Base-by-base conservation (phyloP, 2,888 invertebrate genomes). In the Cephus runcator region DNA sequence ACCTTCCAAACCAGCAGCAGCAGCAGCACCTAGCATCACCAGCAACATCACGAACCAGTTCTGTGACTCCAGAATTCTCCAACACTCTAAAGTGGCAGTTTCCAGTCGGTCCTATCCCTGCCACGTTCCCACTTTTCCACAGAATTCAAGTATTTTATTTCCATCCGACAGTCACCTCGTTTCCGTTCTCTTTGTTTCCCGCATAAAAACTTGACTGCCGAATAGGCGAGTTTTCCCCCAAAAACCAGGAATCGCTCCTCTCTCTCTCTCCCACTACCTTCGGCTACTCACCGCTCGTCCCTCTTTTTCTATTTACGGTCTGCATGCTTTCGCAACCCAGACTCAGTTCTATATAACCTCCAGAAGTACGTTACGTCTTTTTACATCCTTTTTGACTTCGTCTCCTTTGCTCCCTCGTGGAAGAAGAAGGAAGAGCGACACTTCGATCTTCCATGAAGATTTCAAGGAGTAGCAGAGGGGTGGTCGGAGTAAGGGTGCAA, bases 311-410 rank as follows among this genome's bases (percentile, higher is more conserved):
- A 56, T 69, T 69, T 76, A 79, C 69, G 33, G 35, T 68, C 73
- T 75, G 35, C 76, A 69, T 33, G 35, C 75, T 71, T 69, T 69
- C 71, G 76, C 77, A 78, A 33, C 15, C 3, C 35, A 35, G 35
- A 71, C 23, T 75, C 69, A 35, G 34, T 34, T 75, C 68, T 74
- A 35, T 75, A 75, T 77, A 74, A 75, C 77, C 69, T 31, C 74
- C 36, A 40, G 75, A 74, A 69, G 34, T 75, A 69, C 56, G 23
- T 9, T 9, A 56, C 23, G 23, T 56, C 23, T 56, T 56, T 56
- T 15, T 23, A 23, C 23, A 56, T 15, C 23, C 23, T 56, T 36
- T 56, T 56, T 56, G 23, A 56, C 23, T 23, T 23, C 56, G 23
- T 56, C 56, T 56, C 23, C 56, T 23, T 56, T 2, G 15, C 56